These are phyloP conservation scores for Synaphobranchus kaupii DNA, from an alignment of 2,797 vertebrate species.

Conservation along the genomic window DNA sequence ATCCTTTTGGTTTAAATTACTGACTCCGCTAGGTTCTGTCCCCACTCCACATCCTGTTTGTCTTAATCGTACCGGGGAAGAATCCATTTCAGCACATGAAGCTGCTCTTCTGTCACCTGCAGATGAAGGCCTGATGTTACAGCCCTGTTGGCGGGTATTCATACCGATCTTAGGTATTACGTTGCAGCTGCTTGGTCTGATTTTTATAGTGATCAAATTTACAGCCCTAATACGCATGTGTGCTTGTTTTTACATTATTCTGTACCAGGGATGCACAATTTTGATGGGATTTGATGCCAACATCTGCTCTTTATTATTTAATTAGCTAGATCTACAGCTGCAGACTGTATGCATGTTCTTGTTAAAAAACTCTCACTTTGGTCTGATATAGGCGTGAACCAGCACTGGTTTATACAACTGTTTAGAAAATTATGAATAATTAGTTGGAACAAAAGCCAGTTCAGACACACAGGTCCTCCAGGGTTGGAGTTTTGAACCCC, in stretches of 20 bases:
- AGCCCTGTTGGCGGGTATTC: background rate
- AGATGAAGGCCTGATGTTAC: background rate
- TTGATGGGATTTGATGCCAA: no score
- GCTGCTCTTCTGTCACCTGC: background rate
- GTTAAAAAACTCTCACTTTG: no score
- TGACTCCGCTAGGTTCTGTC: background rate
- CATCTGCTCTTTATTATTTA: no score
- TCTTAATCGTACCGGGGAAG: background rate
- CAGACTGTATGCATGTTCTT: no score
- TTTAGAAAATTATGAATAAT: no score
- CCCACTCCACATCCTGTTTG: background rate
- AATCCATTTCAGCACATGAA: background rate
- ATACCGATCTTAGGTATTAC: background rate
- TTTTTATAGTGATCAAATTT: background rate
- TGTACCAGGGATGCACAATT: background rate
- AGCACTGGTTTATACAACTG: no score
- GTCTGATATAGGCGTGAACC: no score
- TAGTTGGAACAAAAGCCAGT: no score
- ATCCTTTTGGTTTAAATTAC: slow-evolving; percentile 34
- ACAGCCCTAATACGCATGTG: background rate
- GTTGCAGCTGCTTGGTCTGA: no score
- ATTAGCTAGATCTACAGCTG: no score
- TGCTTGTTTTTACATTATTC: background rate
- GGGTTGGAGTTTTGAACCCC: no score
- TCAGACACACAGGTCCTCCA: no score